phyloP scores from a whole-genome alignment of 2,888 invertebrate genomes.

The Napeogenes sylphis region DNA sequence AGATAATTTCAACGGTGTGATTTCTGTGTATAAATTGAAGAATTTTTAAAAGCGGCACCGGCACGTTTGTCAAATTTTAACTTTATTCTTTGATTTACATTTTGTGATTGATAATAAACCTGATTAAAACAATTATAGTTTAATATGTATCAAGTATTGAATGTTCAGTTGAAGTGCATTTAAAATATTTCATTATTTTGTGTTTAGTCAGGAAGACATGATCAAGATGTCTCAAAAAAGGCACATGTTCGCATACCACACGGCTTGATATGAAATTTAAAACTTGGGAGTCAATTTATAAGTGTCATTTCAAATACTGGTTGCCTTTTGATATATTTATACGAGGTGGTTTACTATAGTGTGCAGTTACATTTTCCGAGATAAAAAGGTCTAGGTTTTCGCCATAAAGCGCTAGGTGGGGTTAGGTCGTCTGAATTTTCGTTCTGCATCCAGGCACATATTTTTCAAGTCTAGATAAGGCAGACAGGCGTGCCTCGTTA shows the following conservation, averaged over 20 bases:
- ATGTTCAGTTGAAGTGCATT: constrained; percentile 41
- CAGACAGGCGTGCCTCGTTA: constrained; percentile 27
- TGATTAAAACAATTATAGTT: constrained; percentile 42
- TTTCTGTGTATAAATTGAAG: constrained; percentile 65
- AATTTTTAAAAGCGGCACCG: constrained; percentile 65
- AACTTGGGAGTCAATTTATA: constrained; percentile 34
- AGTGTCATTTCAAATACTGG: constrained; percentile 41
- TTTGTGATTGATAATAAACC: constrained; percentile 43
- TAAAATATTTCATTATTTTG: constrained; percentile 49
- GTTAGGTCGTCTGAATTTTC: constrained; percentile 55
- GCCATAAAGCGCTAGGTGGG: constrained; percentile 57
- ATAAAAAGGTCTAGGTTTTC: constrained; percentile 41
- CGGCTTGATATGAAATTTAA: constrained; percentile 41
- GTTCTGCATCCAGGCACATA: constrained; percentile 19
- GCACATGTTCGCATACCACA: constrained; percentile 70
- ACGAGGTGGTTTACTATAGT: constrained; percentile 5
- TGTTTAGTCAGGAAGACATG: constrained; percentile 50
- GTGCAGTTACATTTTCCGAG: constrained; percentile 17
- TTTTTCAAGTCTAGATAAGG: constrained; percentile 27
- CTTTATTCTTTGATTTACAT: constrained; percentile 55
- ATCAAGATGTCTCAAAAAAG: constrained; percentile 65
- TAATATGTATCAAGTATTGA: constrained; percentile 38
- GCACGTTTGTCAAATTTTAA: constrained; percentile 72
- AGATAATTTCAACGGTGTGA: constrained; percentile 55
- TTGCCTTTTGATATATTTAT: constrained; percentile 29